Evolutionary conservation across 2,888 invertebrate genomes (phyloP), one percentile per base, ranked within the genome.

Genomic region (Luperina testacea): DNA sequence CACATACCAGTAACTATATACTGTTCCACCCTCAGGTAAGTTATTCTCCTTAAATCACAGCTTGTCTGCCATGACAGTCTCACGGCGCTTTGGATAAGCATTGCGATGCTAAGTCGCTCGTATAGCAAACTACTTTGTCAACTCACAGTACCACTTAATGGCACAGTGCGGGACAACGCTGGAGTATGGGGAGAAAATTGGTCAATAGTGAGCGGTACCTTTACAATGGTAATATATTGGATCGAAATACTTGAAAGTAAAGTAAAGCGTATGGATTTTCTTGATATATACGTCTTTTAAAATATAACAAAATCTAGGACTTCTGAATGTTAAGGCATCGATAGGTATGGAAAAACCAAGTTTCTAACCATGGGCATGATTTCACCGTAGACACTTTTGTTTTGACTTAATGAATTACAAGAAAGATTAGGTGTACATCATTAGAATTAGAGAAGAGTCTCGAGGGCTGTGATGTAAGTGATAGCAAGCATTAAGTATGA

Each of bases 51-150:
- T 85, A 83, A 88, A 88, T 83, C 83, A 81, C 72, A 74, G 75
- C 75, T 68, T 82, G 84, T 79, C 73, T 77, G n/a, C 77, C 53
- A 65, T 72, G 77, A 81, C 74, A 82, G 81, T 72, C 81, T 80
- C 84, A 63, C 42, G 72, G 79, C 80, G 77, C 72, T 77, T 86
- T 68, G 74, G 77, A 76, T 82, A 84, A 86, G 86, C 80, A 75
- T 80, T 79, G 78, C 75, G 73, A 85, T 78, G 81, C 76, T 77
- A 88, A 88, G 81, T 81, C 72, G 68, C 80, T 84, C 76, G 72
- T 78, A 82, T 75, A 67, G 73, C 72, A 71, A 82, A 84, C 85
- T 82, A 83, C 81, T 88, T 86, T 84, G 78, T 84, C 78, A 88
- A 88, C 84, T 88, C 69, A 20, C 64, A 78, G 86, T 73, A 45